A percentile compares a stretch with the other conserved stretches of the same genome.
Conservation (phyloP, 1,140 invertebrate species). For the Pinna nobilis region DNA sequence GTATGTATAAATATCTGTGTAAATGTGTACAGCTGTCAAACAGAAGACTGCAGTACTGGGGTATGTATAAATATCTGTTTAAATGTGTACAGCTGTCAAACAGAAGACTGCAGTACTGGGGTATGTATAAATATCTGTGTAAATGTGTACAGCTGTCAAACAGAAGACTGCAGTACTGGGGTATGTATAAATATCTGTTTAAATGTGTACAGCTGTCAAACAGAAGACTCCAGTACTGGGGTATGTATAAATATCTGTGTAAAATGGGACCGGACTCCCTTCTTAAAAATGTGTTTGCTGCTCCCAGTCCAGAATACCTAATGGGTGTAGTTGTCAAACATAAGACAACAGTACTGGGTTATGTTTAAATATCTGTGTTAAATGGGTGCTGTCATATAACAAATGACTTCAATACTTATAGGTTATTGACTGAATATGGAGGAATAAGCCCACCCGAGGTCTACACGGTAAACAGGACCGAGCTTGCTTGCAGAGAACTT, state of each 20-base stretch:
- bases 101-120: constrained; percentile 96
- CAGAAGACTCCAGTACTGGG: constrained; percentile 96
- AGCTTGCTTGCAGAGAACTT: too few species aligned
- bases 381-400: constrained; percentile 93
- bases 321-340: constrained; percentile 84
- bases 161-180: constrained; percentile 96
- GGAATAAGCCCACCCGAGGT: too few species aligned
- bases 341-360: constrained; percentile 97
- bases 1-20: constrained; percentile 75
- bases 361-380: constrained; percentile 25
- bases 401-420: constrained; percentile 95
- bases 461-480: too few species aligned
- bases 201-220: constrained; percentile 97
- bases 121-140: constrained; percentile 76
- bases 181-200: constrained; percentile 76
- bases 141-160: constrained; percentile 97
- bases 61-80: constrained; percentile 70
- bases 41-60: constrained; percentile 96
- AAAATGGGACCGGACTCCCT: not conserved
- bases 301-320: not conserved
- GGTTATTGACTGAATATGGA: too few species aligned
- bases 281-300: not conserved
- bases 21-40: constrained; percentile 84
- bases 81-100: constrained; percentile 93
- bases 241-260: constrained; percentile 74